Evolutionary conservation across 2,797 vertebrate species (phyloP), one percentile per base, ranked within the genome.

Genomic region (Scarus forsteni): DNA sequence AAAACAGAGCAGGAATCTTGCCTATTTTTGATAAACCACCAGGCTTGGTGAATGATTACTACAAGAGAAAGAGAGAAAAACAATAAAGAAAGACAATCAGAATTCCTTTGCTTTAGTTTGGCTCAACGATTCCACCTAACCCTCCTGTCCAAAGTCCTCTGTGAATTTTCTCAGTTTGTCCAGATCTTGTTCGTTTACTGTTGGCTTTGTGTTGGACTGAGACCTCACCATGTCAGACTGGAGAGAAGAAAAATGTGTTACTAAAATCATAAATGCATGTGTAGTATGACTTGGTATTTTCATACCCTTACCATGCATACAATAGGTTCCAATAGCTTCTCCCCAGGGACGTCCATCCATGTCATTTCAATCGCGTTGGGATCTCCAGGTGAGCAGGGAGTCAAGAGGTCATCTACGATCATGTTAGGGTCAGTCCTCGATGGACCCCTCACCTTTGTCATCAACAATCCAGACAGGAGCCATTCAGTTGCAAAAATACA

Each of bases 141-240:
- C 98, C 91, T 99, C 98, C 88, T 99, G 98, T 85, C 98, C 98
- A 91, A 99, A 99, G 84, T 99, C 98, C 70, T 99, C 96, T 89
- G 98, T 99, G 93, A 99, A 99, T 91, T 99, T 99, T 95, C 91
- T 98, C 83, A 99, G 91, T 88, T 99, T 99, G 52, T 94, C 92
- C 92, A 99, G 90, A 85, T 99, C 98, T 53, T 98, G 95, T 35
- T 99, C 98, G 46, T 99, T 99, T 81, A 99, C 98, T 16, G 98
- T 99, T 71, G 98, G 98, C 84, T 99, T 99, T 48, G 96, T 98
- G 91, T 53, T 96, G 43, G 91, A 3, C 43, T 90, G 88, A 0
- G 98, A 99, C 71, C 95, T 94, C 80, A 96, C 40, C 98, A 99
- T 99, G 83, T 99, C 98, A 0, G 84, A 0, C 98, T 99, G 92